phyloP scores from a whole-genome alignment of 2,888 invertebrate genomes.

The Protodeltote pygarga region DNA sequence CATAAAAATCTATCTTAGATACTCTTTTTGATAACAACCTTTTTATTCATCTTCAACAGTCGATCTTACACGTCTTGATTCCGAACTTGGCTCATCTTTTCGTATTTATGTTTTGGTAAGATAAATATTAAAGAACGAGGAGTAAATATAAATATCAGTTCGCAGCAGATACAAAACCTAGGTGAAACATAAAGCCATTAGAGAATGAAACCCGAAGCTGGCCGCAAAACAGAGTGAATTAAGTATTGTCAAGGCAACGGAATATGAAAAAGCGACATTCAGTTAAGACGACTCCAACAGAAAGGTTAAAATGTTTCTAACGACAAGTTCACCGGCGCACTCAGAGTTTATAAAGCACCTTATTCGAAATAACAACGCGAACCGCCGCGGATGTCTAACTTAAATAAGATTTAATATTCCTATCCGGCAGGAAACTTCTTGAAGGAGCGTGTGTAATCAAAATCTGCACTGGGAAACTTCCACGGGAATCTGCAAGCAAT shows the following conservation, averaged over 20 bases:
- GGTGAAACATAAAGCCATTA: slow-evolving; percentile 57
- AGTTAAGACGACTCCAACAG: slow-evolving; percentile 57
- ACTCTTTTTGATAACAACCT: too few relatives aligned
- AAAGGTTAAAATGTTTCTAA: slow-evolving; percentile 71
- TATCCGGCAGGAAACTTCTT: slow-evolving; percentile 82
- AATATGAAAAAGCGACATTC: slow-evolving; percentile 60
- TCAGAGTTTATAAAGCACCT: slow-evolving; percentile 80
- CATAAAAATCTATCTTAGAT: too few relatives aligned
- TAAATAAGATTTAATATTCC: slow-evolving; percentile 87
- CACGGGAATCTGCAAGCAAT: slow-evolving; percentile 79
- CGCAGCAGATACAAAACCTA: slow-evolving; percentile 42
- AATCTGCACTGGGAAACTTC: slow-evolving; percentile 82
- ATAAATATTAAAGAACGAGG: slow-evolving; percentile 53
- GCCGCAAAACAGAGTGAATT: slow-evolving; percentile 50
- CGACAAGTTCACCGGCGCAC: slow-evolving; percentile 62
- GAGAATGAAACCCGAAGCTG: slow-evolving; percentile 55
- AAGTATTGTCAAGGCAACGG: slow-evolving; percentile 52
- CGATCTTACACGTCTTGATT: too few relatives aligned
- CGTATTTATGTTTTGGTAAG: too few relatives aligned
- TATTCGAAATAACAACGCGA: slow-evolving; percentile 85
- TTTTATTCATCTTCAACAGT: too few relatives aligned
- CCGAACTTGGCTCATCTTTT: too few relatives aligned
- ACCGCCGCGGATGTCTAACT: slow-evolving; percentile 83
- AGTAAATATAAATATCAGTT: slow-evolving; percentile 40
- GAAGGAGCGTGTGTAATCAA: slow-evolving; percentile 86